Evolutionary conservation across 2,797 vertebrate genomes (phyloP).

Genomic region (Allenopithecus nigroviridis): DNA sequence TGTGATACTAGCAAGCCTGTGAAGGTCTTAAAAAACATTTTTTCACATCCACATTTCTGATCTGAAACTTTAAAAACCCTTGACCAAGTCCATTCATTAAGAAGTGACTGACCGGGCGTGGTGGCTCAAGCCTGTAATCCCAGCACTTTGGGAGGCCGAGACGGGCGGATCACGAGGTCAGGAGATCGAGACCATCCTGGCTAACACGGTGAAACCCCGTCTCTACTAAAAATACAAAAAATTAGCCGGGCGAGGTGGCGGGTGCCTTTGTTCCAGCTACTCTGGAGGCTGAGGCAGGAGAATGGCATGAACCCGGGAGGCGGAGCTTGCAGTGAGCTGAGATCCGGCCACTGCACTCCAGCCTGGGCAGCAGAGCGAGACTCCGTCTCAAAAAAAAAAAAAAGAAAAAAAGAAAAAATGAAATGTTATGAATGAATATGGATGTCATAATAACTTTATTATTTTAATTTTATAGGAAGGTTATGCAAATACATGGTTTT

Average conservation of each 20-base stretch:
- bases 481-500: neutral
- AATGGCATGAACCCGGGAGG: no score
- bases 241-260: fast-evolving
- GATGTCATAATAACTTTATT: neutral
- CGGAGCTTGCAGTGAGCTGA: no score
- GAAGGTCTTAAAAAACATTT: neutral
- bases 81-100: neutral
- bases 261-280: no score
- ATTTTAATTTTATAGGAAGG: neutral
- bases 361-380: no score
- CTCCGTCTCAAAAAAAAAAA: no score
- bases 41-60: conserved; percentile 37
- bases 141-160: neutral
- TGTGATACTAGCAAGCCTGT: conserved; percentile 4
- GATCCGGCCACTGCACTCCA: no score
- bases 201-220: no score
- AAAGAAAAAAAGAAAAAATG: neutral
- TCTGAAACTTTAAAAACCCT: conserved; percentile 16
- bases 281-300: no score
- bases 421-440: neutral
- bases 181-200: no score
- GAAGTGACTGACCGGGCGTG: no score
- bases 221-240: no score
- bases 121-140: neutral
- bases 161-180: neutral